Conservation (phyloP, 2,797 vertebrate species). For the Platalea minor region DNA sequence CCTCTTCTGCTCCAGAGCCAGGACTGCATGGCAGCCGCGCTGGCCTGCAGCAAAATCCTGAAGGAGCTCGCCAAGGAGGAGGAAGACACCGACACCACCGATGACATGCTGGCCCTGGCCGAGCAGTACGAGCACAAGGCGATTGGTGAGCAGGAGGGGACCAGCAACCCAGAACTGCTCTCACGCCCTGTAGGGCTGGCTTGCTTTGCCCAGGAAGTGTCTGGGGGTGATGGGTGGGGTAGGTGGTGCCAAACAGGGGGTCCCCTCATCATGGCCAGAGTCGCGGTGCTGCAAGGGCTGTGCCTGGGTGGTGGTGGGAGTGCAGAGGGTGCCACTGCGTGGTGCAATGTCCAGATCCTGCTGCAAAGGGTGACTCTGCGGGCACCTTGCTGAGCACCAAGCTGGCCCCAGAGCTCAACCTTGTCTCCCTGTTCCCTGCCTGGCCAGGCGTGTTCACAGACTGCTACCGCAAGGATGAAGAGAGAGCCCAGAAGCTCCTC, state of each 20-base stretch:
- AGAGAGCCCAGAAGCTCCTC: slow-evolving; percentile 86
- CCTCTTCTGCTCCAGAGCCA: slow-evolving; percentile 78
- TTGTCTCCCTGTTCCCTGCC: accelerated
- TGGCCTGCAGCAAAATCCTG: slow-evolving; percentile 93
- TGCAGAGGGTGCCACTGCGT: accelerated
- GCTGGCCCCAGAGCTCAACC: neutral
- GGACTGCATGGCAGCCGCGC: slow-evolving; percentile 85
- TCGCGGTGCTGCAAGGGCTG: accelerated
- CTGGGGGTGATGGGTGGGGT: neutral
- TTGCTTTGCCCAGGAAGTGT: neutral
- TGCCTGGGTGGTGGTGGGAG: neutral
- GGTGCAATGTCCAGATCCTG: neutral
- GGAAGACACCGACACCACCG: slow-evolving; percentile 79
- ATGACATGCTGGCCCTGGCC: slow-evolving; percentile 82
- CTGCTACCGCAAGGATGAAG: slow-evolving; percentile 84
- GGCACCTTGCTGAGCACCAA: neutral
- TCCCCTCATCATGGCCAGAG: accelerated
- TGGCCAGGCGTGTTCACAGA: slow-evolving; percentile 87
- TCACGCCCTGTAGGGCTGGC: accelerated
- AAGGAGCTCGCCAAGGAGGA: slow-evolving; percentile 87
- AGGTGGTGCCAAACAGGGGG: neutral
- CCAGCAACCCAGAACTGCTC: neutral
- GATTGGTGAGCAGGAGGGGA: slow-evolving; percentile 76
- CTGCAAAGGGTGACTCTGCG: neutral
- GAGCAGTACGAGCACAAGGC: slow-evolving; percentile 85